Percentiles rank a stretch among this genome's conserved stretches.
These are phyloP conservation scores for Sinonovacula constricta DNA, from an alignment of 1,140 invertebrate species.

Conservation along the genomic window DNA sequence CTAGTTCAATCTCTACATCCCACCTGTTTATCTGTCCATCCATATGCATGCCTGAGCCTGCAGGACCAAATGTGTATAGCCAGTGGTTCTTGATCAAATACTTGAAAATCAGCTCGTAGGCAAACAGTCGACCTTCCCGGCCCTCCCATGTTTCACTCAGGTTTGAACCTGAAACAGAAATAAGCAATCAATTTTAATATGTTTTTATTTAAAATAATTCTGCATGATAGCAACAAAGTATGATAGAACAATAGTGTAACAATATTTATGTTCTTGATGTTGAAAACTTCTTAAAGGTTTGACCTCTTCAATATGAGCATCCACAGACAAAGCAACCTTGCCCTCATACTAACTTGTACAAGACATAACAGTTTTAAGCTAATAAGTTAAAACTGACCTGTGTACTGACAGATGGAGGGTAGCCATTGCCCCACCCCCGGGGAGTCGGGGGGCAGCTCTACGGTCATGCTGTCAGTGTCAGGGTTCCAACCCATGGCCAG, in stretches of 20 bases:
- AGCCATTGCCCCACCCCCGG: not conserved
- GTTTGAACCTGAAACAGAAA: slow-evolving; percentile 30
- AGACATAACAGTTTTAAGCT: too few relatives aligned
- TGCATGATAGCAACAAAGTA: too few relatives aligned
- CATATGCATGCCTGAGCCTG: slow-evolving; percentile 49
- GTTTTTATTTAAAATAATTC: too few relatives aligned
- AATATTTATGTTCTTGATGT: too few relatives aligned
- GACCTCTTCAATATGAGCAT: too few relatives aligned
- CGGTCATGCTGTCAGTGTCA: slow-evolving; percentile 49
- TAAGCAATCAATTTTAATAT: too few relatives aligned
- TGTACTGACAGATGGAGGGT: slow-evolving; percentile 45
- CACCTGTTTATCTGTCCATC: too few relatives aligned
- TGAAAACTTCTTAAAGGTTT: too few relatives aligned
- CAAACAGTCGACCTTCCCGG: slow-evolving; percentile 72
- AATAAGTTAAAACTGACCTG: slow-evolving; percentile 38
- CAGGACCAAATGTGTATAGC: slow-evolving; percentile 72
- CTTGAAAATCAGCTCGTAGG: slow-evolving; percentile 71
- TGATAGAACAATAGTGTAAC: too few relatives aligned
- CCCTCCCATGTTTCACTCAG: slow-evolving; percentile 70
- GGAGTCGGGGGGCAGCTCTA: not conserved
- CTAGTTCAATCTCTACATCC: too few relatives aligned
- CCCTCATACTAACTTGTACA: too few relatives aligned
- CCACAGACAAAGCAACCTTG: too few relatives aligned
- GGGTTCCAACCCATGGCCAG: slow-evolving; percentile 64
- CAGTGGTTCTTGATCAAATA: slow-evolving; percentile 74